A percentile compares a stretch with the other conserved stretches of the same genome.
phyloP scores from a whole-genome alignment of 2,888 invertebrate species.

The Hyposoter didymator region DNA sequence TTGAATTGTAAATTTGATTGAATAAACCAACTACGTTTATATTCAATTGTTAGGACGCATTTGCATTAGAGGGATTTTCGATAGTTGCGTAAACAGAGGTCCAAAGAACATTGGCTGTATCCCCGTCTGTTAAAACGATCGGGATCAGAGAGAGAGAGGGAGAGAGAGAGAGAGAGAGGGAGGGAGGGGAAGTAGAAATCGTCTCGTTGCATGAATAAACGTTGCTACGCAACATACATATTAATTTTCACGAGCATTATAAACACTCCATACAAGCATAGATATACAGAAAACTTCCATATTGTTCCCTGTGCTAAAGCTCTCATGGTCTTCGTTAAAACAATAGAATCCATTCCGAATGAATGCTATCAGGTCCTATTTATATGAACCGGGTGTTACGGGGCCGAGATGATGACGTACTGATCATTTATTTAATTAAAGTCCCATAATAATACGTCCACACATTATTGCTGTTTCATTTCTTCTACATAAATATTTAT shows the following conservation, averaged over 20 bases:
- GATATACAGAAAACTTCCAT: background rate
- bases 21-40: constrained; percentile 30
- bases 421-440: constrained; percentile 32
- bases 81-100: constrained; percentile 41
- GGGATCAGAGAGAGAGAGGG: background rate
- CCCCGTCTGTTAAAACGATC: constrained; percentile 41
- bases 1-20: constrained; percentile 33
- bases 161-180: background rate
- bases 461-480: constrained; percentile 2
- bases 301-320: constrained; percentile 1
- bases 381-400: constrained; percentile 30
- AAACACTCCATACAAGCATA: constrained; percentile 20
- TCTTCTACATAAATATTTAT: background rate
- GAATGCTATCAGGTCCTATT: constrained; percentile 50
- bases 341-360: constrained; percentile 56
- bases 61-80: constrained; percentile 50
- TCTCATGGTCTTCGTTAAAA: constrained; percentile 38
- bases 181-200: background rate
- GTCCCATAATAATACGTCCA: constrained; percentile 23
- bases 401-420: background rate
- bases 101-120: constrained; percentile 23
- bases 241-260: constrained; percentile 51
- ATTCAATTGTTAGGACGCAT: constrained; percentile 29
- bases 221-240: constrained; percentile 45
- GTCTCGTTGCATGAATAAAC: constrained; percentile 36